Conservation (phyloP, 35 echinoderm and acorn worm species). For the Acanthaster planci region DNA sequence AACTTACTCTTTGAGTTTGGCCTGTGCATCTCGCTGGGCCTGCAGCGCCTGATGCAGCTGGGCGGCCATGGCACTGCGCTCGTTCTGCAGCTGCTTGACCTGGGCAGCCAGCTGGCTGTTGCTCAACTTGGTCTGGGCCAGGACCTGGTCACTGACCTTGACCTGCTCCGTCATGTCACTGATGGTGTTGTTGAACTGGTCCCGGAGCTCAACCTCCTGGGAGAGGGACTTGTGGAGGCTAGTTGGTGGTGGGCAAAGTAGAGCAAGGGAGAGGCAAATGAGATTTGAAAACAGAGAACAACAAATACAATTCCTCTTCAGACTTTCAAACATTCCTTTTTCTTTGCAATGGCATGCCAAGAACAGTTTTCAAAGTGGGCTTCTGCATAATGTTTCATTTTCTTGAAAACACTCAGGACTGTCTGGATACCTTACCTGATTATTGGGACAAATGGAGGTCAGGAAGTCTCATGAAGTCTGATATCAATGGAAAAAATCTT, state of each 20-base stretch:
- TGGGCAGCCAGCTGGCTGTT: conserved; percentile 71
- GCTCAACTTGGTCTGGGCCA: conserved; percentile 74
- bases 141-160: conserved; percentile 64
- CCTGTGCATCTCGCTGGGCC: conserved; percentile 48
- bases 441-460: too few species aligned
- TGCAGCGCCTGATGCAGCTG: conserved; percentile 65
- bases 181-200: conserved; percentile 94
- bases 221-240: conserved; percentile 98
- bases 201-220: conserved; percentile 79
- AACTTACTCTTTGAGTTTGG: conserved; percentile 72
- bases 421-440: too few species aligned
- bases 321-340: too few species aligned
- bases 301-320: too few species aligned
- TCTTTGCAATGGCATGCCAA: too few species aligned
- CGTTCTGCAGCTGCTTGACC: conserved; percentile 58
- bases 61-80: conserved; percentile 68
- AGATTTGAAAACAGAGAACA: too few species aligned
- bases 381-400: too few species aligned
- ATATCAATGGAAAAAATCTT: too few species aligned
- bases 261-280: neutral
- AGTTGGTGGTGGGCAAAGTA: neutral
- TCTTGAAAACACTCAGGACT: too few species aligned
- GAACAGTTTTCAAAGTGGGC: too few species aligned
- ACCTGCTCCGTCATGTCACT: conserved; percentile 86
- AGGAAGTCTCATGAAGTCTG: too few species aligned